phyloP scores from a whole-genome alignment of 1,140 invertebrate species.

The Hyphantria cunea region DNA sequence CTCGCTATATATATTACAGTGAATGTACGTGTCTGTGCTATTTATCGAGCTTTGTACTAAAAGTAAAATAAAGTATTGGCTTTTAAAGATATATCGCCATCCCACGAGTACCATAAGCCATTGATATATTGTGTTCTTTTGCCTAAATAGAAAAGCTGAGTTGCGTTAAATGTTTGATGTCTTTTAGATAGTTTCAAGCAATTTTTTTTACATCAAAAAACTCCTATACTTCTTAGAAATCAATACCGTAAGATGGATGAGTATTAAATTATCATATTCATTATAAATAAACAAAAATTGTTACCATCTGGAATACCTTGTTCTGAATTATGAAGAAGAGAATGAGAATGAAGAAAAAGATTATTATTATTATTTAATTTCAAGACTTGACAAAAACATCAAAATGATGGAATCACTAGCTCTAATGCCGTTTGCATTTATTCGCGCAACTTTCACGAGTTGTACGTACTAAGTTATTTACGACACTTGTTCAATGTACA shows the following conservation, averaged over 20 bases:
- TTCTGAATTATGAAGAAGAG: no score
- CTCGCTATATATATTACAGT: no score
- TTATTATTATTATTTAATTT: no score
- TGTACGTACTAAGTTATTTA: constrained; percentile 35
- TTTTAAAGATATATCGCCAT: constrained; percentile 10
- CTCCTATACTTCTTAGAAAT: no score
- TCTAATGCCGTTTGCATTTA: constrained; percentile 20
- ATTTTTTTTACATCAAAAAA: no score
- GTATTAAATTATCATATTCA: no score
- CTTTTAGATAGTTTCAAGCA: no score
- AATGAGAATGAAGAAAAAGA: no score
- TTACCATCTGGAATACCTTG: no score
- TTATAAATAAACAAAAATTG: no score
- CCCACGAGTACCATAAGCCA: constrained; percentile 2
- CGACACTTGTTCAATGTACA: constrained; percentile 28
- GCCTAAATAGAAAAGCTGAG: neutral
- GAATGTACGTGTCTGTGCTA: constrained; percentile 1
- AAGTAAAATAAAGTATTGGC: constrained; percentile 8
- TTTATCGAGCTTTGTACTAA: constrained; percentile 6
- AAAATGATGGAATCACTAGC: neutral
- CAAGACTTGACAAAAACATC: neutral
- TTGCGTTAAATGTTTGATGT: neutral
- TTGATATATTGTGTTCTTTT: constrained; percentile 8
- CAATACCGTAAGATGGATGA: no score
- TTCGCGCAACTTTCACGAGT: constrained; percentile 34